Evolutionary conservation across 2,797 vertebrate species (phyloP).

Genomic region (Carduelis carduelis): DNA sequence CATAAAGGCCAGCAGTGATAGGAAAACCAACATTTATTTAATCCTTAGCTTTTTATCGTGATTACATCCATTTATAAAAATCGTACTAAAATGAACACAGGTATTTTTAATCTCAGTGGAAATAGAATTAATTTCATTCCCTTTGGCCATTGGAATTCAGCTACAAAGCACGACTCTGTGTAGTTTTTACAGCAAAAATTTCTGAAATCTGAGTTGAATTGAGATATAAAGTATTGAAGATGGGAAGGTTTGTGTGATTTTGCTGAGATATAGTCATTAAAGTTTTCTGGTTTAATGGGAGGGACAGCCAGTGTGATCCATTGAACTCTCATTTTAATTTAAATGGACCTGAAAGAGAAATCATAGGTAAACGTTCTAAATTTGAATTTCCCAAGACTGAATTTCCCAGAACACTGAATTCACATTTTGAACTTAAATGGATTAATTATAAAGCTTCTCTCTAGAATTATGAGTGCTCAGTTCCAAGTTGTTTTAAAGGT

Average conservation of each 20-base stretch:
- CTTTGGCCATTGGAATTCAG: background rate
- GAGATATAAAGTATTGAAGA: background rate
- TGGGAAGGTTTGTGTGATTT: background rate
- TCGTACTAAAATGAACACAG: background rate
- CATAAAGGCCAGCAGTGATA: background rate
- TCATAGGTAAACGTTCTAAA: background rate
- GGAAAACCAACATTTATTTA: background rate
- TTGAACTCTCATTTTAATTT: background rate
- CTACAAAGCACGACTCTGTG: background rate
- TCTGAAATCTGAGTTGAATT: background rate
- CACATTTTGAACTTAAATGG: background rate
- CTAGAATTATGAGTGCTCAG: background rate
- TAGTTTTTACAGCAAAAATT: background rate
- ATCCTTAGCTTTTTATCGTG: background rate
- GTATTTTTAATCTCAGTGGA: background rate
- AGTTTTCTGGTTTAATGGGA: background rate
- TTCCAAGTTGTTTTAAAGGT: background rate
- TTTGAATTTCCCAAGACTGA: background rate
- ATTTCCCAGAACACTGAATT: background rate
- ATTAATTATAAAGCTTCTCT: background rate
- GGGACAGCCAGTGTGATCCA: accelerated
- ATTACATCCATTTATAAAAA: background rate
- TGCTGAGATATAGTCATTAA: background rate
- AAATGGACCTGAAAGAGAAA: background rate
- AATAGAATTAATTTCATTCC: background rate